Conservation (phyloP, 30 jellyfish, hydroid and myxozoan species). For the Hydra vulgaris region DNA sequence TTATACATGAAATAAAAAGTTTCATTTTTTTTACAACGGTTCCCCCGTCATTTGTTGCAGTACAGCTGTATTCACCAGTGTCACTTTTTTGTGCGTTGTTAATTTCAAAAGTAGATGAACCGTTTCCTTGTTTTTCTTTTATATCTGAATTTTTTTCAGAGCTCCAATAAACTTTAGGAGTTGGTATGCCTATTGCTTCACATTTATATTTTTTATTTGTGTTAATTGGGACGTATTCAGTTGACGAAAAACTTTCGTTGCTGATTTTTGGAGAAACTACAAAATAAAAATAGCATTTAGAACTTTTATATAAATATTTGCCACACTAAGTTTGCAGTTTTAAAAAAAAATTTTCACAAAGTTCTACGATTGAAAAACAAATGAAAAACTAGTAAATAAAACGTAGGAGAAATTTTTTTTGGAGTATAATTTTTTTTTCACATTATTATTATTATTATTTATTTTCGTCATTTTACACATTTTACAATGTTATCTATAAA, state of each 20-base stretch:
- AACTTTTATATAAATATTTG: too few relatives aligned
- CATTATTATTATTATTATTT: too few relatives aligned
- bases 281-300: neutral
- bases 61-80: neutral
- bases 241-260: neutral
- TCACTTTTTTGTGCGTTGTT: neutral
- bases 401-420: too few relatives aligned
- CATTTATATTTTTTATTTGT: neutral
- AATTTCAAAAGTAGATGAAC: neutral
- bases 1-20: neutral
- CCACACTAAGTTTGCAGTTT: too few relatives aligned
- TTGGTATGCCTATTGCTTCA: neutral
- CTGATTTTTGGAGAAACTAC: neutral
- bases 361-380: too few relatives aligned
- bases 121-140: neutral
- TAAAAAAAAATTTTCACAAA: too few relatives aligned
- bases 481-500: too few relatives aligned
- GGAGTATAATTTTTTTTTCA: too few relatives aligned
- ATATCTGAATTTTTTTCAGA: neutral
- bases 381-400: too few relatives aligned
- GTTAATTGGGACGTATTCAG: neutral
- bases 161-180: neutral
- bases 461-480: too few relatives aligned
- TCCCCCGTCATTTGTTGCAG: neutral
- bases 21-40: neutral